Conservation (phyloP, 35 echinoderm and acorn worm species). For the Heliocidaris tuberculata region DNA sequence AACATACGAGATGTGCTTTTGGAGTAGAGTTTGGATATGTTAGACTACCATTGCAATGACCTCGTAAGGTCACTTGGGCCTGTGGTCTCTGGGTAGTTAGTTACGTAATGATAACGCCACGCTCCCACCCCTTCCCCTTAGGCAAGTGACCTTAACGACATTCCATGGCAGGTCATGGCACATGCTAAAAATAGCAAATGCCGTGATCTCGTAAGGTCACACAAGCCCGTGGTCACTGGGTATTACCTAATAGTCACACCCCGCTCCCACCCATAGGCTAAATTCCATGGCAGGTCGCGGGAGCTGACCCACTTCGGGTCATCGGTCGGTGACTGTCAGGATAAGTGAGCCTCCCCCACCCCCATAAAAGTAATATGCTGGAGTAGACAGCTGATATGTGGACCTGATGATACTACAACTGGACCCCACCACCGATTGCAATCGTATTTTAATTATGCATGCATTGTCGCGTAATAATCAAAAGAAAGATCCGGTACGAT, state of each 20-base stretch:
- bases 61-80: background rate
- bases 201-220: background rate
- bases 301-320: background rate
- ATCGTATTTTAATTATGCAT: no score
- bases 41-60: background rate
- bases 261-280: background rate
- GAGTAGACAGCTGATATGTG: background rate
- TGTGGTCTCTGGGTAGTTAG: background rate
- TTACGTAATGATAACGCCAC: background rate
- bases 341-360: background rate
- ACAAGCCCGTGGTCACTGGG: background rate
- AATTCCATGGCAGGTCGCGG: background rate
- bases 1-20: background rate
- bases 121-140: background rate
- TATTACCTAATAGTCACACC: background rate
- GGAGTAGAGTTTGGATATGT: background rate
- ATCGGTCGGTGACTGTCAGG: background rate
- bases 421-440: no score
- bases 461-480: no score
- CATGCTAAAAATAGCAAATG: no score
- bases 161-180: background rate
- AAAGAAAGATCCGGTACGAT: background rate
- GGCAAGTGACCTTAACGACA: background rate
- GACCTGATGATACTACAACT: no score
- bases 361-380: no score